A percentile compares a stretch with the other conserved stretches of the same genome.
phyloP scores from a whole-genome alignment of 2,113 vertebrate genomes.

The Eleginops maclovinus region DNA sequence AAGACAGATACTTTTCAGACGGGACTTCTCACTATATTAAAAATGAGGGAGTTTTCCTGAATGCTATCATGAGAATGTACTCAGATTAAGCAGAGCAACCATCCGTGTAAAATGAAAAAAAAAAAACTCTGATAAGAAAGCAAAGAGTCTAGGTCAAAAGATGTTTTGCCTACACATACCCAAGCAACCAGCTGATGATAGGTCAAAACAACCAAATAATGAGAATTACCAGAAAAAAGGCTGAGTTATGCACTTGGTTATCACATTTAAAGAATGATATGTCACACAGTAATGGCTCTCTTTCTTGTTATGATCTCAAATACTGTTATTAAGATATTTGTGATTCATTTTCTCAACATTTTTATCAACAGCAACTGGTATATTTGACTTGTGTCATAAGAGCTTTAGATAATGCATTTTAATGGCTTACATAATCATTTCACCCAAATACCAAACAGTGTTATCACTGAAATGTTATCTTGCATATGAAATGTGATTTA shows the following conservation, averaged over 20 bases:
- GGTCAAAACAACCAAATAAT: constrained; percentile 43
- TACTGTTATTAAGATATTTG: constrained; percentile 1
- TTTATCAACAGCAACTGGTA: neutral
- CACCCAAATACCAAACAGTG: neutral
- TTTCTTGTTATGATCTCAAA: constrained; percentile 4
- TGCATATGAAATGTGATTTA: neutral
- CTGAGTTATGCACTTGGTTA: neutral
- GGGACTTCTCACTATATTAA: neutral
- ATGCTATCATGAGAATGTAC: constrained; percentile 35
- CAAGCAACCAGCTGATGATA: constrained; percentile 29
- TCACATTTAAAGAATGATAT: constrained; percentile 32
- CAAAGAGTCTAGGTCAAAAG: constrained; percentile 52
- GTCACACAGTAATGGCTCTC: constrained; percentile 4
- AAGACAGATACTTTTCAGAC: neutral
- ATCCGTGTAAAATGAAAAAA: constrained; percentile 8
- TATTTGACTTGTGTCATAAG: too few relatives aligned
- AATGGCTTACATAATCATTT: neutral
- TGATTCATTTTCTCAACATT: neutral
- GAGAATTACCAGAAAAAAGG: neutral
- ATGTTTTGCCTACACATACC: constrained; percentile 35
- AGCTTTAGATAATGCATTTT: neutral
- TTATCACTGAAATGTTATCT: neutral
- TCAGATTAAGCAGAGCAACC: constrained; percentile 35
- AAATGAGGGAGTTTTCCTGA: neutral
- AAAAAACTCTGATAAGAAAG: constrained; percentile 58